phyloP scores from a whole-genome alignment of 2,797 vertebrate genomes.

The Nannoperca australis region DNA sequence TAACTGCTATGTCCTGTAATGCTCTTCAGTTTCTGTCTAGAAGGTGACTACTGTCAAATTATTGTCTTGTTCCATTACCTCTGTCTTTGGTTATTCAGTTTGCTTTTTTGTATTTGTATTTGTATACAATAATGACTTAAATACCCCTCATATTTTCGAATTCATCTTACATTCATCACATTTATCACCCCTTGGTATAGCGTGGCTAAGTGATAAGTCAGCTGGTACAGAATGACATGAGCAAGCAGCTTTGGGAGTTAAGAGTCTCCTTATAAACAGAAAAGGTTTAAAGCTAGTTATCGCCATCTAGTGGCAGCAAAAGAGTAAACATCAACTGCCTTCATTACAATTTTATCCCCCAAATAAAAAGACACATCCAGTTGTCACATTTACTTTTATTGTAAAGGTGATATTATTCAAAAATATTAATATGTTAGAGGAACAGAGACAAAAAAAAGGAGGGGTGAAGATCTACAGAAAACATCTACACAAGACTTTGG shows the following conservation, averaged over 20 bases:
- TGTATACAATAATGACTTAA: constrained; percentile 12
- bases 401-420: constrained; percentile 97
- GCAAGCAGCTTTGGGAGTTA: constrained; percentile 10
- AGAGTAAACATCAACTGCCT: neutral
- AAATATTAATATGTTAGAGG: constrained; percentile 93
- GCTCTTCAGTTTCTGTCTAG: constrained; percentile 4
- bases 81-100: neutral
- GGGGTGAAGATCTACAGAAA: constrained; percentile 88
- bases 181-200: constrained; percentile 29
- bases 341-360: neutral
- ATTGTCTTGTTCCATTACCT: neutral
- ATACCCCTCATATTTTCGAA: neutral
- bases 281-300: constrained; percentile 16
- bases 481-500: constrained; percentile 94
- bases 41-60: constrained; percentile 1
- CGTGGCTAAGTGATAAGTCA: neutral
- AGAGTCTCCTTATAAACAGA: neutral
- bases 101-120: too few species aligned
- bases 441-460: constrained; percentile 70
- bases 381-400: constrained; percentile 90
- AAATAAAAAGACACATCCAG: constrained; percentile 64
- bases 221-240: neutral
- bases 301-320: constrained; percentile 76
- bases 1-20: too few species aligned
- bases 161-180: constrained; percentile 6